Evolutionary conservation across 2,888 invertebrate species (phyloP).

Genomic region (Diarsia rubi): DNA sequence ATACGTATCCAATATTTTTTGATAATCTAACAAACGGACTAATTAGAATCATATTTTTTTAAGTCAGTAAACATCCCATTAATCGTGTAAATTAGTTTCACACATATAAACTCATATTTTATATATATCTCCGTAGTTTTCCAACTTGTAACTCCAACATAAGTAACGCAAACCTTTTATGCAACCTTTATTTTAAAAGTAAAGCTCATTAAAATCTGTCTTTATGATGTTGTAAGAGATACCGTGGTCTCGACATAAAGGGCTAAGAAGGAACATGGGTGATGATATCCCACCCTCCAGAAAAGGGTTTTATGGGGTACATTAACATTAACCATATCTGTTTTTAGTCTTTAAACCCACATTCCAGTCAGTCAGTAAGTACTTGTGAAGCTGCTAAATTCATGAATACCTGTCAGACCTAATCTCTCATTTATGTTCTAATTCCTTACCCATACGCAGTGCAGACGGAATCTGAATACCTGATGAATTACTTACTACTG

Average conservation of each 20-base stretch:
- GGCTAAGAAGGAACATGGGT: no score
- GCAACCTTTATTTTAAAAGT: neutral
- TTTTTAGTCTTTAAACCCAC: neutral
- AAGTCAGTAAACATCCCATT: no score
- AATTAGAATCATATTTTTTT: no score
- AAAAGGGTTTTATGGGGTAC: no score
- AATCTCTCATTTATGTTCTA: constrained; percentile 37
- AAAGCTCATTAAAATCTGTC: neutral
- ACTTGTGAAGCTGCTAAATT: constrained; percentile 12
- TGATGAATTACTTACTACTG: constrained; percentile 37
- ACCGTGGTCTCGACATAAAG: no score
- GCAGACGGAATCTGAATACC: constrained; percentile 28
- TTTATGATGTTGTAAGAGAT: no score
- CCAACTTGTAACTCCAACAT: neutral
- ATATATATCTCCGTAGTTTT: neutral
- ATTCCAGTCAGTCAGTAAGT: constrained; percentile 4
- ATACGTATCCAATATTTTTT: no score
- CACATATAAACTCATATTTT: neutral
- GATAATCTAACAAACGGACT: no score
- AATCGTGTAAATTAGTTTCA: no score
- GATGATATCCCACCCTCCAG: no score
- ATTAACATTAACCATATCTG: no score
- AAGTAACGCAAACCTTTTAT: neutral
- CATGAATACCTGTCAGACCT: constrained; percentile 10
- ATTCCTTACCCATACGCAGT: constrained; percentile 38